phyloP scores from a whole-genome alignment of 2,797 vertebrate genomes.

The Capromys pilorides region DNA sequence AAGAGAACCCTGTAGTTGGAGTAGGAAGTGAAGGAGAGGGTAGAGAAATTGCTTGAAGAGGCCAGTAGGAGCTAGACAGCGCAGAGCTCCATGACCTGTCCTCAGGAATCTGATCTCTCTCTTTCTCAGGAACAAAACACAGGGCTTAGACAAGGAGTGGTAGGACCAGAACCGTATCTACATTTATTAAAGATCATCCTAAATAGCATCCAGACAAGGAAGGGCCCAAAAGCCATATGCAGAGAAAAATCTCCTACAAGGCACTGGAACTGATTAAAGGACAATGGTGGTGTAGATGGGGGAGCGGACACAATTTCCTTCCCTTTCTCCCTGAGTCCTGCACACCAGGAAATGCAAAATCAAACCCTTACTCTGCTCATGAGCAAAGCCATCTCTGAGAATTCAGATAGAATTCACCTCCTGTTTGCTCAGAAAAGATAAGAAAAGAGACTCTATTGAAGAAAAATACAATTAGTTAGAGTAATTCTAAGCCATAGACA shows the following conservation, averaged over 20 bases:
- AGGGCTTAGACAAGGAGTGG: constrained; percentile 24
- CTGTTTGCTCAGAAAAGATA: constrained; percentile 59
- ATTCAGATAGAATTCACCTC: constrained; percentile 53
- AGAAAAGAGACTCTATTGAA: constrained; percentile 61
- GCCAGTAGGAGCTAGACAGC: not conserved
- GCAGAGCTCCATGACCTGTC: not conserved
- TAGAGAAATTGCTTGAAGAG: not conserved
- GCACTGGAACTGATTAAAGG: not conserved
- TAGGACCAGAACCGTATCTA: constrained; percentile 19
- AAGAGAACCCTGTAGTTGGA: not conserved
- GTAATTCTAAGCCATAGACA: constrained; percentile 80
- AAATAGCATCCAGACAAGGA: constrained; percentile 14
- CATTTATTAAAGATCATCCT: constrained; percentile 52
- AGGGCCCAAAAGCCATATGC: not conserved
- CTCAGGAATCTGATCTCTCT: constrained; percentile 47
- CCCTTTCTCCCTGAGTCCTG: not conserved
- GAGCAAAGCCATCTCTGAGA: constrained; percentile 3
- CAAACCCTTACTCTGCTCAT: constrained; percentile 48
- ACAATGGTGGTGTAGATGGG: not conserved
- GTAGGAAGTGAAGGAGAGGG: not conserved
- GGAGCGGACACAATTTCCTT: not conserved
- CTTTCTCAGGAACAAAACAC: constrained; percentile 39
- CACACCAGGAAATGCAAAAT: constrained; percentile 49
- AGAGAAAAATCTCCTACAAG: not conserved
- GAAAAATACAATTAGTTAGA: constrained; percentile 77